Percentiles rank a stretch among this genome's conserved stretches.
These are phyloP conservation scores for Hoplostethus mediterraneus DNA, from an alignment of 2,797 vertebrate genomes.

Conservation along the genomic window DNA sequence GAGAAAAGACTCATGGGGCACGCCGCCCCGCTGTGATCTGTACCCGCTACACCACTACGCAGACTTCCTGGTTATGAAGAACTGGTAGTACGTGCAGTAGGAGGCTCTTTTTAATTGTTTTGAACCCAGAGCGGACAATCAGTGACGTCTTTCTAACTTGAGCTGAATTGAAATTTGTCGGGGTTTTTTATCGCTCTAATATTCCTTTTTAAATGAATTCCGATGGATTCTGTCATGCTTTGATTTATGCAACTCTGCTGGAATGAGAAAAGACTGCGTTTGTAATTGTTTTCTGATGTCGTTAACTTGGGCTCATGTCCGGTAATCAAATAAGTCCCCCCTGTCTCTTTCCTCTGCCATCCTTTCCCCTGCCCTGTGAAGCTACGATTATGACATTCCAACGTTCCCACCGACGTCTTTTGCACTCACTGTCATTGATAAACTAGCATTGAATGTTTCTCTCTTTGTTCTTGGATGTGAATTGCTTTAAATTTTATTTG, in stretches of 20 bases:
- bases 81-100: constrained; percentile 44
- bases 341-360: constrained; percentile 77
- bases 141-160: constrained; percentile 70
- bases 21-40: constrained; percentile 33
- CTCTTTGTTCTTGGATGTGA: constrained; percentile 62
- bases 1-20: constrained; percentile 42
- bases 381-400: constrained; percentile 80
- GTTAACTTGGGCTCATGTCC: constrained; percentile 79
- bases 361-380: constrained; percentile 66
- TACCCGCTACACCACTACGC: constrained; percentile 33
- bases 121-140: constrained; percentile 70
- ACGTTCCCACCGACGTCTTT: constrained; percentile 73
- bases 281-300: constrained; percentile 82
- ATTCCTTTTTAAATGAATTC: constrained; percentile 83
- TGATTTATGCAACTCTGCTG: constrained; percentile 84
- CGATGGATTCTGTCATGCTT: constrained; percentile 77
- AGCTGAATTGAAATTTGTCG: constrained; percentile 60
- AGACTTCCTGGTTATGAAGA: constrained; percentile 32
- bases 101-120: constrained; percentile 50
- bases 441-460: constrained; percentile 59
- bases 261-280: constrained; percentile 80
- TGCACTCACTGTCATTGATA: constrained; percentile 79
- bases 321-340: constrained; percentile 80
- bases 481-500: constrained; percentile 75
- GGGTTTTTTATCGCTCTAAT: constrained; percentile 60